Percentiles rank a stretch among this genome's conserved stretches.
These are phyloP conservation scores for Megathymus violae DNA, from an alignment of 1,140 invertebrate species.

Conservation along the genomic window DNA sequence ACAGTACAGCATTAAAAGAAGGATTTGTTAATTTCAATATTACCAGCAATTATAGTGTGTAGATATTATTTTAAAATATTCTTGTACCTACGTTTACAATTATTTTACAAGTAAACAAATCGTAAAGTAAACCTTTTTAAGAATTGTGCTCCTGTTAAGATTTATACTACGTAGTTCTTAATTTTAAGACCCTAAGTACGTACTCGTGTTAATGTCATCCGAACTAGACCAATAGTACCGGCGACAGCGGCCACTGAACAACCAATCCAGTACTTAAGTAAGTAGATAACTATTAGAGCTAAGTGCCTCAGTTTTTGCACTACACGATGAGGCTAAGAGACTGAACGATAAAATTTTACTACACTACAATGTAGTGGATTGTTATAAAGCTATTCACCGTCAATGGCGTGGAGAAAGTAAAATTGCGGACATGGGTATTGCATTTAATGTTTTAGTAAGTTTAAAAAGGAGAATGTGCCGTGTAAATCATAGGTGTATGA, in stretches of 20 bases:
- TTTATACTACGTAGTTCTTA: too few species aligned
- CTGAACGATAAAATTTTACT: conserved; percentile 68
- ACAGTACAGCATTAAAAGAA: too few species aligned
- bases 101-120: too few species aligned
- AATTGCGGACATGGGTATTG: not conserved
- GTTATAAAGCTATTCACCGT: conserved; percentile 19
- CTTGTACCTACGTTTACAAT: too few species aligned
- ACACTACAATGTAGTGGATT: conserved; percentile 14
- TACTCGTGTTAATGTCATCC: not conserved
- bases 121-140: too few species aligned
- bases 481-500: too few species aligned
- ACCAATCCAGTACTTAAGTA: conserved; percentile 64
- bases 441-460: conserved; percentile 1
- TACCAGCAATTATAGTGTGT: too few species aligned
- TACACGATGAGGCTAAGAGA: conserved; percentile 58
- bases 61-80: too few species aligned
- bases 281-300: conserved; percentile 61
- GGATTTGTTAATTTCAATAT: too few species aligned
- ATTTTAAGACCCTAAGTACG: too few species aligned
- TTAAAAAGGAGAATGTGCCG: too few species aligned
- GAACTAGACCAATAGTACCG: conserved; percentile 11
- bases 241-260: conserved; percentile 32
- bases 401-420: conserved; percentile 14
- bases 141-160: too few species aligned
- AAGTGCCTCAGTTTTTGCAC: conserved; percentile 51